Conservation (phyloP, 2,888 invertebrate genomes). For the Ornithoptera priamus region DNA sequence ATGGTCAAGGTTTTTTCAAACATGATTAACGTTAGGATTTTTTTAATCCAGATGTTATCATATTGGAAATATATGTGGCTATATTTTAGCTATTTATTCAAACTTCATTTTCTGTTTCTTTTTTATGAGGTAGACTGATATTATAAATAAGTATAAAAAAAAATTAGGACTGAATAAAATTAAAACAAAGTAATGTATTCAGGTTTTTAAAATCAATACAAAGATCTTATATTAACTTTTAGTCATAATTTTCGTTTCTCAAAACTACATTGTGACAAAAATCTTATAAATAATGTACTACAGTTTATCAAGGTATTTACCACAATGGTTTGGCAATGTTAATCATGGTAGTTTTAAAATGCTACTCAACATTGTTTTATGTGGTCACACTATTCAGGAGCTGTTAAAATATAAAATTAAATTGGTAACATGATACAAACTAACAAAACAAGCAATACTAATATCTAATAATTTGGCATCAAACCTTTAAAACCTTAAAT, state of each 20-base stretch:
- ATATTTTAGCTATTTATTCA: background rate
- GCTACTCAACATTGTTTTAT: background rate
- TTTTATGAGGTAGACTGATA: background rate
- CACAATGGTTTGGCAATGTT: background rate
- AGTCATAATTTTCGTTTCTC: too few relatives aligned
- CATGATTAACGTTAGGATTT: too few relatives aligned
- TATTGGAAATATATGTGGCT: too few relatives aligned
- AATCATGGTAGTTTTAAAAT: background rate
- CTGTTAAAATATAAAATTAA: background rate
- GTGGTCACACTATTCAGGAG: background rate
- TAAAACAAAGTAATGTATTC: background rate
- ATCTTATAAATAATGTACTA: background rate
- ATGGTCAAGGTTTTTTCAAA: too few relatives aligned
- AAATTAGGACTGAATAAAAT: background rate
- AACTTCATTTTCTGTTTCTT: background rate
- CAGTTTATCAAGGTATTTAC: background rate
- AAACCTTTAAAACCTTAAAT: conserved; percentile 9
- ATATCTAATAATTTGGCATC: conserved; percentile 20
- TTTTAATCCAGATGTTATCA: too few relatives aligned
- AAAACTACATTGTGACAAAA: too few relatives aligned
- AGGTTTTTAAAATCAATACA: background rate
- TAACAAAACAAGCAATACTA: background rate
- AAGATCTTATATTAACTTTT: background rate
- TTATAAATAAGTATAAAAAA: too few relatives aligned
- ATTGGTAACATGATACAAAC: background rate